Conservation (phyloP, 2,113 vertebrate species). For the Drymodes brunneopygia region DNA sequence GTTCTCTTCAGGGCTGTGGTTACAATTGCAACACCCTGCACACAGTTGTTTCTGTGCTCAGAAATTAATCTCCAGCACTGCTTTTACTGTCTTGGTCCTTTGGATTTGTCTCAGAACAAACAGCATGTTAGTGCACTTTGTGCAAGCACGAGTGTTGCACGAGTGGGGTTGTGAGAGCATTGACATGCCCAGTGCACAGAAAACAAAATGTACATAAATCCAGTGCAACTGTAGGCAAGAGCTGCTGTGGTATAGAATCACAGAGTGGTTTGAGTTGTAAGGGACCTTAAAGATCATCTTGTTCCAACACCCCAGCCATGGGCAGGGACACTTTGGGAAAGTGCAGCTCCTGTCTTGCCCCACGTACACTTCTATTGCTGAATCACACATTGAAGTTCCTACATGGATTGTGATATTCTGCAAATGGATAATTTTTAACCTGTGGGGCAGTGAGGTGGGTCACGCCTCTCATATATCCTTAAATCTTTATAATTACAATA, state of each 20-base stretch:
- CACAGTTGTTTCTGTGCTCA: not conserved
- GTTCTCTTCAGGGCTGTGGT: not conserved
- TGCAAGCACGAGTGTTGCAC: accelerated
- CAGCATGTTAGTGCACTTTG: not conserved
- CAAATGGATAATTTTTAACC: not conserved
- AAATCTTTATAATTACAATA: not conserved
- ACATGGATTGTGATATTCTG: not conserved
- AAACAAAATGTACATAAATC: not conserved
- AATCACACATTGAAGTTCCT: not conserved
- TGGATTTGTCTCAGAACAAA: not conserved
- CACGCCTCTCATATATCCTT: not conserved
- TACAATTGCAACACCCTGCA: not conserved
- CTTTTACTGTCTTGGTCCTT: not conserved
- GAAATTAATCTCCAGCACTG: not conserved
- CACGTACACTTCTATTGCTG: not conserved
- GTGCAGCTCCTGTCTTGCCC: not conserved
- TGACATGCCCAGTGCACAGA: not conserved
- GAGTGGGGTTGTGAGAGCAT: not conserved
- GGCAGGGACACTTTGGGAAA: not conserved
- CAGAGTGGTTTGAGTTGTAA: not conserved
- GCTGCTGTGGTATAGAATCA: not conserved
- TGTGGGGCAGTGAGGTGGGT: not conserved
- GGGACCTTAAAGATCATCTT: not conserved
- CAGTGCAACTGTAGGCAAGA: not conserved
- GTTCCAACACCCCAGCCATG: not conserved